A percentile compares a stretch with the other conserved stretches of the same genome.
phyloP scores from a whole-genome alignment of 2,888 invertebrate species.

The Papilio gigon region DNA sequence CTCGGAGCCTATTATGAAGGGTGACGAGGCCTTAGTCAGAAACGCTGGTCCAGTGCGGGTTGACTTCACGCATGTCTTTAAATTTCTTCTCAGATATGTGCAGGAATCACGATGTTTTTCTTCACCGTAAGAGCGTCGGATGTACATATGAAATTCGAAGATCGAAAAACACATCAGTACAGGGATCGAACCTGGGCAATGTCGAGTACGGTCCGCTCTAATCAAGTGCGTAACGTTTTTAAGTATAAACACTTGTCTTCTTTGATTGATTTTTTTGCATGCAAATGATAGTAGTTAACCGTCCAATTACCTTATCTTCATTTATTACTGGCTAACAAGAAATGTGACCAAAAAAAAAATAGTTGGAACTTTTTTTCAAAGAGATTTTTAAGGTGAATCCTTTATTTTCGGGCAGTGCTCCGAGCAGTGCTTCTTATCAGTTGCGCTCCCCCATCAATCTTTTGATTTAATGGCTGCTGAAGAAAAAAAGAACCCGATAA shows the following conservation, averaged over 20 bases:
- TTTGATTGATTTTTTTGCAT: neutral
- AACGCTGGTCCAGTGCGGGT: no score
- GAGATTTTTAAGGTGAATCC: constrained; percentile 33
- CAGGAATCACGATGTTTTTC: no score
- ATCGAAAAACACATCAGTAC: no score
- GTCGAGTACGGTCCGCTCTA: no score
- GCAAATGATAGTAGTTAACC: constrained; percentile 15
- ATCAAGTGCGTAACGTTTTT: no score
- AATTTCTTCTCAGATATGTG: no score
- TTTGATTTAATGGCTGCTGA: constrained; percentile 35
- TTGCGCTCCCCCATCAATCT: constrained; percentile 35
- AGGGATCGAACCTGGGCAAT: no score
- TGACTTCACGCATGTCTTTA: no score
- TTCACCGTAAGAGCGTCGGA: no score
- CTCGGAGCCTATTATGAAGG: no score
- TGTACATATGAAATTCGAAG: no score
- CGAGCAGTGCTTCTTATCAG: constrained; percentile 32
- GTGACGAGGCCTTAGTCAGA: no score
- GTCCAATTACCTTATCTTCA: constrained; percentile 20
- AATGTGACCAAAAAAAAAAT: constrained; percentile 18
- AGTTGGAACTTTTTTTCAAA: constrained; percentile 11
- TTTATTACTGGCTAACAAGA: constrained; percentile 24
- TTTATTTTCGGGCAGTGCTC: constrained; percentile 26
- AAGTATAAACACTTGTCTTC: neutral
- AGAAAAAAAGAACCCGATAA: constrained; percentile 31